Evolutionary conservation across 2,113 vertebrate genomes (phyloP).

Genomic region (Nesoenas mayeri): DNA sequence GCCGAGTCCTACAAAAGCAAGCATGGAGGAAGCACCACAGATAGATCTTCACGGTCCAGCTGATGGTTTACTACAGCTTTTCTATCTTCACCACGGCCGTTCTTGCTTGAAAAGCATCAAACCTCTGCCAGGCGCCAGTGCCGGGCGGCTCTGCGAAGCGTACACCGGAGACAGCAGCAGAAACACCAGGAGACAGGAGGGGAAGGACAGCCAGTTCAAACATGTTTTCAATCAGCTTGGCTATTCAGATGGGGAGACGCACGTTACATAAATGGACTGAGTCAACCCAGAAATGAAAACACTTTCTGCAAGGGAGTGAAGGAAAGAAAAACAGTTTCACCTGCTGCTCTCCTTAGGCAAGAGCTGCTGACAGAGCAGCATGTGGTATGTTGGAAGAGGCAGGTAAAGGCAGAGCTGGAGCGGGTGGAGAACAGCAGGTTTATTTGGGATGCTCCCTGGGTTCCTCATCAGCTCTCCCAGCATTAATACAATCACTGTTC

Average conservation of each 20-base stretch:
- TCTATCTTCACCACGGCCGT: background rate
- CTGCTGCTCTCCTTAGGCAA: background rate
- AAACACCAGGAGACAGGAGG: slow-evolving; percentile 21
- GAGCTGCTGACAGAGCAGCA: background rate
- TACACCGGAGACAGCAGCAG: background rate
- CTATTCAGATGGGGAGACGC: slow-evolving; percentile 18
- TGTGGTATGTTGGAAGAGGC: background rate
- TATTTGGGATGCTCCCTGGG: background rate
- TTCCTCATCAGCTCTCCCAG: background rate
- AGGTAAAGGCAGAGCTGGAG: background rate
- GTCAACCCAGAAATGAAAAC: slow-evolving; percentile 31
- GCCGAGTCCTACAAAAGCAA: background rate
- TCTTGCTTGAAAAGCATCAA: background rate
- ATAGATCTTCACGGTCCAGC: background rate
- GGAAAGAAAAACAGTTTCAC: slow-evolving; percentile 33
- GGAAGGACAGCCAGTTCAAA: slow-evolving; percentile 46
- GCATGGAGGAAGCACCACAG: background rate
- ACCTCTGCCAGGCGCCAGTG: background rate
- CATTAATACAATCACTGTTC: fast-evolving
- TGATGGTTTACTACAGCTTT: background rate
- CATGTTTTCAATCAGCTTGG: slow-evolving; percentile 13
- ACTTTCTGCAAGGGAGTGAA: background rate
- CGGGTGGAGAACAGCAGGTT: fast-evolving
- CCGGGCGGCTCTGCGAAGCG: background rate
- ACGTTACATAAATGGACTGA: slow-evolving; percentile 7